Evolutionary conservation across 2,113 vertebrate species (phyloP).

Genomic region (Tyrannus savana): DNA sequence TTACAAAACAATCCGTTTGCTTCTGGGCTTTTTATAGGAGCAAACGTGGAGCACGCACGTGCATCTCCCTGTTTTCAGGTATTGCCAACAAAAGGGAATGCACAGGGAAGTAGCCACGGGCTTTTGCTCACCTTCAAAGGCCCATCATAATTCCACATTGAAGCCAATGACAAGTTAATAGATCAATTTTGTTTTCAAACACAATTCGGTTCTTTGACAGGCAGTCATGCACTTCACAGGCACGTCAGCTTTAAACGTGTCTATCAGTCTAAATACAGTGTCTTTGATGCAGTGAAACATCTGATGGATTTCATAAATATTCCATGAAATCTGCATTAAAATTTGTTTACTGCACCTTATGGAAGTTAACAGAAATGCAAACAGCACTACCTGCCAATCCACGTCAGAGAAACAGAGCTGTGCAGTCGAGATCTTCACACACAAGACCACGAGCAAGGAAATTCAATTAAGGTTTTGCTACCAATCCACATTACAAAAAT

Average conservation of each 20-base stretch:
- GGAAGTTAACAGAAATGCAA: not conserved
- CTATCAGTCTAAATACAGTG: not conserved
- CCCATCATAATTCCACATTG: not conserved
- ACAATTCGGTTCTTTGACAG: not conserved
- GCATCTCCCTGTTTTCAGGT: not conserved
- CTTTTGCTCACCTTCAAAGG: not conserved
- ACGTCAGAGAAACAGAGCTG: not conserved
- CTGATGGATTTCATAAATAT: not conserved
- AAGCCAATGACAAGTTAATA: not conserved
- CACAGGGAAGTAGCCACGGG: not conserved
- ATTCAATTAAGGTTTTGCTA: constrained; percentile 13
- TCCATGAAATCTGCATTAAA: not conserved
- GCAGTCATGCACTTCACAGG: not conserved
- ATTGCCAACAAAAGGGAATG: rapidly evolving
- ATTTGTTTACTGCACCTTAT: not conserved
- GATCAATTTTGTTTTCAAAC: not conserved
- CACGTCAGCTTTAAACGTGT: not conserved
- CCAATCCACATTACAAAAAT: not conserved
- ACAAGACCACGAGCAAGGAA: not conserved
- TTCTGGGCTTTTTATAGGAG: not conserved
- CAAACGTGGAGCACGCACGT: not conserved
- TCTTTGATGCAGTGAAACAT: not conserved
- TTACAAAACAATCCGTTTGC: not conserved
- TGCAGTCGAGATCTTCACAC: not conserved
- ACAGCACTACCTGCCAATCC: not conserved